Conservation (phyloP, 1,140 invertebrate genomes). For the Philotrypesis tridentata region DNA sequence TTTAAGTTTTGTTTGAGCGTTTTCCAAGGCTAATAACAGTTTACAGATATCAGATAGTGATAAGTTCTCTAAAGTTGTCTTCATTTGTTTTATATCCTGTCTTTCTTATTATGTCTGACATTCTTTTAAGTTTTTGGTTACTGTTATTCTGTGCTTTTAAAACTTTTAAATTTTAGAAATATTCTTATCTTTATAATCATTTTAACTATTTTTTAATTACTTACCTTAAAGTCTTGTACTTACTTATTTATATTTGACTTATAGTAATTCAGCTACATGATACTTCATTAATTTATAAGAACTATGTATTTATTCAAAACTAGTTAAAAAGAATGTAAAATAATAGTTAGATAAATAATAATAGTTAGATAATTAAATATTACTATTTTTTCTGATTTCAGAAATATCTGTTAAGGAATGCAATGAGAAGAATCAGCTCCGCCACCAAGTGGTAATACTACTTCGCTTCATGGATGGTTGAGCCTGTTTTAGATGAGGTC, state of each 20-base stretch:
- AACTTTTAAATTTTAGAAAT: background rate
- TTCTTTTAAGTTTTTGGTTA: background rate
- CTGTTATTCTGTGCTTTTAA: conserved; percentile 12
- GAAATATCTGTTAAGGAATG: conserved; percentile 59
- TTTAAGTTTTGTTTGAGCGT: no score
- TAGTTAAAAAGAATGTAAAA: no score
- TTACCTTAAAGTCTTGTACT: background rate
- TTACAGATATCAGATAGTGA: no score
- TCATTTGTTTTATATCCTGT: background rate
- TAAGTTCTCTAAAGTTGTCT: no score
- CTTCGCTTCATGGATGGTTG: conserved; percentile 63
- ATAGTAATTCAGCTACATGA: background rate
- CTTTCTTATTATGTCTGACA: background rate
- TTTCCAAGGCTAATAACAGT: no score
- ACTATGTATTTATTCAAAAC: no score
- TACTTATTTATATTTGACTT: background rate
- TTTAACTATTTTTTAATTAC: conserved; percentile 19
- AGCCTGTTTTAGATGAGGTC: conserved; percentile 56
- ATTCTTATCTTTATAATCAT: background rate
- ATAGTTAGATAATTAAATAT: background rate
- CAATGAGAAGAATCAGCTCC: conserved; percentile 49
- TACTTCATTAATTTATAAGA: no score
- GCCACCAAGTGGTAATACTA: conserved; percentile 56
- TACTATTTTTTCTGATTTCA: conserved; percentile 54
- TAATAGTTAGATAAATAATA: background rate